A percentile compares a stretch with the other conserved stretches of the same genome.
These are phyloP conservation scores for Semotilus atromaculatus DNA, from an alignment of 2,797 vertebrate genomes.

Conservation along the genomic window DNA sequence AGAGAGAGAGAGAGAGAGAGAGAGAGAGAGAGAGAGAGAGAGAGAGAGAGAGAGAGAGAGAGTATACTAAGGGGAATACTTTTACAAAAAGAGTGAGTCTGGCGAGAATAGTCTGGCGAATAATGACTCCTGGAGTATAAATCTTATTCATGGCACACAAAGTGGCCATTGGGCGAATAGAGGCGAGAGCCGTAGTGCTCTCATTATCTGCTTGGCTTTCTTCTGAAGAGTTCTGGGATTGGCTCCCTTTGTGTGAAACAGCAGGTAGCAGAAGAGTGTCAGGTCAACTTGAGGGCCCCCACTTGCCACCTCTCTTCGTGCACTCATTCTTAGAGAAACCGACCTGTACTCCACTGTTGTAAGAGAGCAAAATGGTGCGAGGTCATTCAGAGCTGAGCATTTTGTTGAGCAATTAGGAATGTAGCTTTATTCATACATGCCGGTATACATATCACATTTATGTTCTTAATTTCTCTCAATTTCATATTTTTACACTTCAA, in stretches of 20 bases:
- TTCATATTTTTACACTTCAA: not conserved
- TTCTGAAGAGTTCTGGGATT: slow-evolving; percentile 68
- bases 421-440: not conserved
- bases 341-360: slow-evolving; percentile 48
- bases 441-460: not conserved
- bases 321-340: slow-evolving; percentile 58
- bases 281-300: slow-evolving; percentile 77
- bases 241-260: slow-evolving; percentile 81
- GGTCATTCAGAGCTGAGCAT: slow-evolving; percentile 6
- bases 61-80: slow-evolving; percentile 56
- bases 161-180: slow-evolving; percentile 77
- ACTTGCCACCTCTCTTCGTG: slow-evolving; percentile 49
- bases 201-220: slow-evolving; percentile 79
- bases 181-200: slow-evolving; percentile 70
- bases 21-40: slow-evolving; percentile 51
- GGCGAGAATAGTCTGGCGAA: slow-evolving; percentile 72
- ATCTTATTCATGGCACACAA: slow-evolving; percentile 82
- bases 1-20: not conserved
- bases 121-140: slow-evolving; percentile 80
- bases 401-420: not conserved
- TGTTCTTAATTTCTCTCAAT: not conserved
- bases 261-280: slow-evolving; percentile 83
- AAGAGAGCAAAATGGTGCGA: slow-evolving; percentile 49
- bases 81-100: slow-evolving; percentile 55
- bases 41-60: slow-evolving; percentile 25